Evolutionary conservation across 2,797 vertebrate genomes (phyloP), one percentile per base, ranked within the genome.

Genomic region (Cyclopterus lumpus): DNA sequence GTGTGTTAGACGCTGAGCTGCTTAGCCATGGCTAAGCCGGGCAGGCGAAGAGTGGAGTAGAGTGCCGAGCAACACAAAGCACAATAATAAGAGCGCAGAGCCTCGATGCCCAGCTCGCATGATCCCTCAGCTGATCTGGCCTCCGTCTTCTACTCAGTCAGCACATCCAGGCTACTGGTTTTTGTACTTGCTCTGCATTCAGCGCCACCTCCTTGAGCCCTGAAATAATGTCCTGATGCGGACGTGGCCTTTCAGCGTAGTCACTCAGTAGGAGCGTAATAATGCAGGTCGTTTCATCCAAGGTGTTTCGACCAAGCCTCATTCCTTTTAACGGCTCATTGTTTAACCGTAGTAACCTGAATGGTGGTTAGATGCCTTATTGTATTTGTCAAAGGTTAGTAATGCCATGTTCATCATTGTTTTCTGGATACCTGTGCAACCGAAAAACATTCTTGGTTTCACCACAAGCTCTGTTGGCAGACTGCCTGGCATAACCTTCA

Each of bases 121-220:
- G 90, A 94, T 90, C 84, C 84, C 86, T 92, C 92, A 90, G 89
- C 89, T 92, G 89, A 91, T 88, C 81, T 80, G 81, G 73, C 73
- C 75, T 83, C 67, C 61, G 15, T 84, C 82, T 88, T 90, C 79
- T 76, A 74, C 75, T 82, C 76, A 71, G 67, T 91, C 87, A 83
- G 88, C 86, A 79, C 59, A 20, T 79, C 81, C 86, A 87, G 59
- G 71, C 82, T 80, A 11, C 63, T 71, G 14, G 79, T 71, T 22
- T 68, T 81, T 64, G n/a, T 40, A 61, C 62, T 64, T 51, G 70
- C 18, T 44, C 63, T 51, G 46, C 46, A 18, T 36, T 67, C 69
- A 66, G 28, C 12, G 4, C 49, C 77, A 90, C 77, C 73, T 80
- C 72, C 66, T 79, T 62, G 48, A 74, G 71, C 38, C 55, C 11